Evolutionary conservation across 2,797 vertebrate genomes (phyloP), one percentile per base, ranked within the genome.

Genomic region (Sebastes dallii): DNA sequence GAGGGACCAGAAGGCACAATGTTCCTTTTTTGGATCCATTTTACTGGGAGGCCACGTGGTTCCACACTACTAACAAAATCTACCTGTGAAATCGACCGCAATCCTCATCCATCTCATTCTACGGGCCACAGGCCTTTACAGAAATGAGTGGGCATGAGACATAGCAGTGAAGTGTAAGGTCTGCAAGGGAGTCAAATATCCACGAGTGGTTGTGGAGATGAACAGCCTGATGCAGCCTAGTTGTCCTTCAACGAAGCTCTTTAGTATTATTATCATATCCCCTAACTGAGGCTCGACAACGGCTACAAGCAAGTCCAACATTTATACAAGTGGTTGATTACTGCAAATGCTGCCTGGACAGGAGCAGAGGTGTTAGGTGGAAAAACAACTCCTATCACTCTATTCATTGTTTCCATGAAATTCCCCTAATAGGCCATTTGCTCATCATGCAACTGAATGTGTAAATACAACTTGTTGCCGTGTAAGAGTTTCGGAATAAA

Each of bases 1-100:
- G 81, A 78, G 59, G 80, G 69, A 86, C 76, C 77, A 87, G 84
- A 91, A 94, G 89, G 92, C 86, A 92, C 86, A 72, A 52, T 24
- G 70, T 83, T 91, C 65, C 64, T 81, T 83, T 55, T 89, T 80
- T 86, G 82, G 73, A 84, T 81, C 74, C 34, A 80, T 81, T 82
- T 64, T 64, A 84, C 54, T 65, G 24, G 27, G 75, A 78, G 67
- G 70, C 74, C 62, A 79, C 4, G 6, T 60, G 54, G 54, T 78
- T 85, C 36, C 75, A 85, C 29, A 71, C 61, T 39, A 67, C 16
- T 11, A 70, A 59, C 56, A 77, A 59, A 84, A 73, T 50, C 34
- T 79, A 67, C 11, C 36, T 77, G 12, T 36, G 13, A 74, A 82
- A 80, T 78, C 27, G 34, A 39, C 77, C 30, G 24, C 76, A 75